Percentiles rank a stretch among this genome's conserved stretches.
phyloP scores from a whole-genome alignment of 2,797 vertebrate genomes.

The Gallinago stenura region DNA sequence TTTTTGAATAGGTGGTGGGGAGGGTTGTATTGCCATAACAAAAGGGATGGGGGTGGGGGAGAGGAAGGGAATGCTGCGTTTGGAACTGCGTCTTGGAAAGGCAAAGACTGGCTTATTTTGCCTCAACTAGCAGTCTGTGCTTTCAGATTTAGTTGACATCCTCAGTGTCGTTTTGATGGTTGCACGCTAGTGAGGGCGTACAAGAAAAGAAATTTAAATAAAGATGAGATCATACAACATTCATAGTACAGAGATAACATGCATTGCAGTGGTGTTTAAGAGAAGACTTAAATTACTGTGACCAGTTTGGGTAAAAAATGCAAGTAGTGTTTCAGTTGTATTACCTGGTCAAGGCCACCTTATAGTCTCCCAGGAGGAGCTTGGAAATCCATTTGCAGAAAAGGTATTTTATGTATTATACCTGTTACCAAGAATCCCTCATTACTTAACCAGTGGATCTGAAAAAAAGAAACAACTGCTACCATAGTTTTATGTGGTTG shows the following conservation, averaged over 20 bases:
- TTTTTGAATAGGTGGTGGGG: not conserved
- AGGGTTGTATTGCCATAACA: conserved; percentile 20
- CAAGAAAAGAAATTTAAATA: not conserved
- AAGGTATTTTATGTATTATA: not conserved
- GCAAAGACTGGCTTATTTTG: not conserved
- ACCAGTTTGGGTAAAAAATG: not conserved
- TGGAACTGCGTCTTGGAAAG: not conserved
- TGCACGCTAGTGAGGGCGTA: not conserved
- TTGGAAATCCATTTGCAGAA: not conserved
- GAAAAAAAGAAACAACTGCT: not conserved
- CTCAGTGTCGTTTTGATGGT: not conserved
- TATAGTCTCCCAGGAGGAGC: not conserved
- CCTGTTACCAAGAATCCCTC: not conserved
- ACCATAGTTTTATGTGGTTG: not conserved
- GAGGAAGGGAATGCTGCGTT: not conserved
- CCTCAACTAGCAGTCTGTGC: not conserved
- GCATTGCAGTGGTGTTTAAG: not conserved
- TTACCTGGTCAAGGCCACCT: not conserved
- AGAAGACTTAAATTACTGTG: conserved; percentile 1
- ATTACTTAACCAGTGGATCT: not conserved
- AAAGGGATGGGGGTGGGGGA: conserved; percentile 36
- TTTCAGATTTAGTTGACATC: not conserved
- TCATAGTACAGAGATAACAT: not conserved
- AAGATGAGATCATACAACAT: not conserved
- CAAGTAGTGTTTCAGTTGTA: not conserved